Conservation (phyloP, 2,797 vertebrate genomes). For the Erpetoichthys calabaricus region DNA sequence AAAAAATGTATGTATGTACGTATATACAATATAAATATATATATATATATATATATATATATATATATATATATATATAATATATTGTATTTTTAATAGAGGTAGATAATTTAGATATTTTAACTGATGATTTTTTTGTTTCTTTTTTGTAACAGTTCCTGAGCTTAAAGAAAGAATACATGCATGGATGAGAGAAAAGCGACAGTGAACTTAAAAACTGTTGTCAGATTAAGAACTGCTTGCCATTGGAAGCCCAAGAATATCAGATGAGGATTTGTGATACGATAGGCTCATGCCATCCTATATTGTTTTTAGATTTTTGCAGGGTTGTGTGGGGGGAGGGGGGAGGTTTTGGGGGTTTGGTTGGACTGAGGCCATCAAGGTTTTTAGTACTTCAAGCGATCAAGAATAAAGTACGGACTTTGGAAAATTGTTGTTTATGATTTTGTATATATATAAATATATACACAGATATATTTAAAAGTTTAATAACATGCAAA, state of each 20-base stretch:
- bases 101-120: too few relatives aligned
- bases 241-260: slow-evolving; percentile 11
- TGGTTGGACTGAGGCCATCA: slow-evolving; percentile 37
- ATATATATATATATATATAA: too few relatives aligned
- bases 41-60: too few relatives aligned
- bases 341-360: slow-evolving; percentile 8
- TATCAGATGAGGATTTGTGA: too few relatives aligned
- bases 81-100: too few relatives aligned
- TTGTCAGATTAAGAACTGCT: background rate
- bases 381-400: slow-evolving; percentile 39
- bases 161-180: slow-evolving; percentile 92
- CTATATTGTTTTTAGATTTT: too few relatives aligned
- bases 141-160: slow-evolving; percentile 57
- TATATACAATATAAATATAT: too few relatives aligned
- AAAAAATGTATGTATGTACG: too few relatives aligned
- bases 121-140: background rate
- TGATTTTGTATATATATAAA: slow-evolving; percentile 50
- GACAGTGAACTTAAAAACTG: slow-evolving; percentile 33
- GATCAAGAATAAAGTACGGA: slow-evolving; percentile 63
- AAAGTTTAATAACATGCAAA: slow-evolving; percentile 33
- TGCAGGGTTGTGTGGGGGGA: too few relatives aligned
- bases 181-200: slow-evolving; percentile 93
- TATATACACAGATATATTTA: slow-evolving; percentile 38
- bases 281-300: too few relatives aligned
- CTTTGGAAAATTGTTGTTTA: slow-evolving; percentile 50